A percentile compares a stretch with the other conserved stretches of the same genome.
Conservation (phyloP, 2,888 invertebrate species). For the Eustalomyia histrio region DNA sequence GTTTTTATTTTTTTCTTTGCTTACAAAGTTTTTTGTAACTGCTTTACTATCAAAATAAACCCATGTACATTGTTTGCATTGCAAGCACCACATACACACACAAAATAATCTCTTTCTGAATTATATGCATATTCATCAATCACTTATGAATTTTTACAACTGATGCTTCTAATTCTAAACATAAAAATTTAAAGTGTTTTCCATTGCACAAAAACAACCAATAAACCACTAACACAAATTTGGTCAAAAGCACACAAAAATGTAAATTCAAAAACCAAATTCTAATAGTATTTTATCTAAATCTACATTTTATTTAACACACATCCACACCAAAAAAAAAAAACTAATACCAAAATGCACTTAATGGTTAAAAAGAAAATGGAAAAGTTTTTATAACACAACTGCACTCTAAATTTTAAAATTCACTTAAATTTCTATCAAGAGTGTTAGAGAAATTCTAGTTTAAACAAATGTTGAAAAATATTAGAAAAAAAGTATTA, state of each 20-base stretch:
- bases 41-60: not conserved
- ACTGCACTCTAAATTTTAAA: not conserved
- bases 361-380: not conserved
- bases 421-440: not conserved
- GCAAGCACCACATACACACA: slow-evolving; percentile 9
- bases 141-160: not conserved
- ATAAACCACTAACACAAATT: slow-evolving; percentile 6
- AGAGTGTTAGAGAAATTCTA: not conserved
- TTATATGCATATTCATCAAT: not conserved
- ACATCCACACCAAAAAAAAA: not conserved
- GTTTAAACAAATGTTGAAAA: too few relatives aligned
- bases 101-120: slow-evolving; percentile 21
- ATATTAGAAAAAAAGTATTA: too few relatives aligned
- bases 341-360: not conserved
- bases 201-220: not conserved
- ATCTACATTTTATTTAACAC: not conserved
- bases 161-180: slow-evolving; percentile 1
- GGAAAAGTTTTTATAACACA: not conserved
- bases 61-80: slow-evolving; percentile 27
- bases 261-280: not conserved
- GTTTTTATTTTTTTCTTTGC: not conserved
- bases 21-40: not conserved
- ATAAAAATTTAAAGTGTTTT: not conserved
- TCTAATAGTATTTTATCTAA: not conserved
- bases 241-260: not conserved